Evolutionary conservation across 92 coral and sea anemone genomes (phyloP).

Genomic region (Montipora capitata): DNA sequence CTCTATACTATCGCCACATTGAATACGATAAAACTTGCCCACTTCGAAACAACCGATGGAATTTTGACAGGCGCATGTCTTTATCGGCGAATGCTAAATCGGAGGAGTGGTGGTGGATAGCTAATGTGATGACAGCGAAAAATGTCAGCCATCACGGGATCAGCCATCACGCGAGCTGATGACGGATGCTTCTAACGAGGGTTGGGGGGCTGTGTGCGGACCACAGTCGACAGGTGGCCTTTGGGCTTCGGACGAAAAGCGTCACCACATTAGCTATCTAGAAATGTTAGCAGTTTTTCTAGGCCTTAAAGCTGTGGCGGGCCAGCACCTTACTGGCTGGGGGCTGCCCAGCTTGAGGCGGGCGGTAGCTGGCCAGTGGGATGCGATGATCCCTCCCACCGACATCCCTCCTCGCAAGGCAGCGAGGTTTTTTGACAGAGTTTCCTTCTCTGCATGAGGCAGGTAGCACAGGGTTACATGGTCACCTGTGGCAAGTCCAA

Average conservation of each 20-base stretch:
- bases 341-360: too few relatives aligned
- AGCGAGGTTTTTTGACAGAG: too few relatives aligned
- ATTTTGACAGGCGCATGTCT: conserved; percentile 29
- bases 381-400: too few relatives aligned
- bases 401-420: too few relatives aligned
- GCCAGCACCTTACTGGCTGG: too few relatives aligned
- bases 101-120: conserved; percentile 35
- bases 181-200: conserved; percentile 32
- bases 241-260: conserved; percentile 38
- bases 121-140: conserved; percentile 5
- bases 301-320: conserved; percentile 28
- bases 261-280: conserved; percentile 53
- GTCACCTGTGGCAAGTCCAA: too few relatives aligned
- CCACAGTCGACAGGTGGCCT: conserved; percentile 17
- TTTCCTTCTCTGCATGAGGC: too few relatives aligned
- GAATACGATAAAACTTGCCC: conserved; percentile 1
- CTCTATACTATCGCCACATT: too few relatives aligned
- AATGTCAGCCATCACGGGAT: conserved; percentile 2
- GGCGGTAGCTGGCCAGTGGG: too few relatives aligned
- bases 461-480: too few relatives aligned
- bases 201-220: conserved; percentile 24
- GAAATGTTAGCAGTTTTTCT: conserved; percentile 55
- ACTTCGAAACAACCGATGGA: not conserved
- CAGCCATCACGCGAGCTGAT: conserved; percentile 34
- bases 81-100: conserved; percentile 8